These are phyloP conservation scores for Stichopus horrens DNA, from an alignment of 53 echinoderm and acorn worm genomes.

Conservation along the genomic window DNA sequence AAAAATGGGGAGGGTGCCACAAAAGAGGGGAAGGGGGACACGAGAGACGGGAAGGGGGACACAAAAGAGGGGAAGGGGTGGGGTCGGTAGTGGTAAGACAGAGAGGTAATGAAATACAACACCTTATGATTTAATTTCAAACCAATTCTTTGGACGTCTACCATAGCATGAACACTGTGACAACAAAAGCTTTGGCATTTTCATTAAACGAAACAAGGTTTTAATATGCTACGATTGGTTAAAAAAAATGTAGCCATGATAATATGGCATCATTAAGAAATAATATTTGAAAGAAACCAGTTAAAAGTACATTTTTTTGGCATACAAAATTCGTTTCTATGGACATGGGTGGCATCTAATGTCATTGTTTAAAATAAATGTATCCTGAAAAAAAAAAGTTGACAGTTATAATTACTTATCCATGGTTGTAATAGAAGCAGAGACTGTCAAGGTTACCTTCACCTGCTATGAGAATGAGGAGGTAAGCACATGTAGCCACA, in stretches of 20 bases:
- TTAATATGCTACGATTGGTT: background rate
- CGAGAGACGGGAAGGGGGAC: background rate
- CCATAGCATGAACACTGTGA: slow-evolving; percentile 23
- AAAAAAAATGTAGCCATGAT: background rate
- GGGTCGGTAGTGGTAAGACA: background rate
- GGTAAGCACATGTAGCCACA: background rate
- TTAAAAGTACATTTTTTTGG: background rate
- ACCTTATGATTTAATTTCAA: background rate
- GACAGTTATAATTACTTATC: background rate
- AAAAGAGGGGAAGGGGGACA: too few relatives aligned
- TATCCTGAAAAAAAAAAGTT: background rate
- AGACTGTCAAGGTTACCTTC: background rate
- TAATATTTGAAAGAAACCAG: background rate
- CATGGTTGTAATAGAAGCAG: background rate
- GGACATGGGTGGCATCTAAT: background rate
- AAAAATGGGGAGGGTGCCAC: background rate
- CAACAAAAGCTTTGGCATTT: slow-evolving; percentile 37
- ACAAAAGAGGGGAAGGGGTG: background rate
- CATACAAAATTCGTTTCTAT: background rate
- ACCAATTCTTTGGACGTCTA: slow-evolving; percentile 42
- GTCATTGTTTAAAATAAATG: background rate
- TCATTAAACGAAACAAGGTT: slow-evolving; percentile 20
- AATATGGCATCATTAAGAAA: background rate
- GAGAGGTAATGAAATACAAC: background rate
- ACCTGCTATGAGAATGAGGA: background rate